Evolutionary conservation across 1,140 invertebrate species (phyloP).

Genomic region (Heliconius melpomene): DNA sequence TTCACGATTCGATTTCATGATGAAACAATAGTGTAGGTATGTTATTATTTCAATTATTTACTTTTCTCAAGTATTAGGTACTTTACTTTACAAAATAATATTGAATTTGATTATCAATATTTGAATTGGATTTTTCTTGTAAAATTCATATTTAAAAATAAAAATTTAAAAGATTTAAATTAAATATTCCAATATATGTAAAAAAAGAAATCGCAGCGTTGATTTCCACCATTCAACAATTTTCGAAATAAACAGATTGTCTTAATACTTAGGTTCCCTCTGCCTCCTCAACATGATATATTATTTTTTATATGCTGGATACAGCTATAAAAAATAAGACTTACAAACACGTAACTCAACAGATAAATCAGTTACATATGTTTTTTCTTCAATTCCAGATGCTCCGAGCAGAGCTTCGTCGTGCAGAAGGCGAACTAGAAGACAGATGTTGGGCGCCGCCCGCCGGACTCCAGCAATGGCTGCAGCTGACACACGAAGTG

Average conservation of each 20-base stretch:
- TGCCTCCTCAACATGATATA: neutral
- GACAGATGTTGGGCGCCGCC: conserved; percentile 94
- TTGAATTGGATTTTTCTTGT: too few species aligned
- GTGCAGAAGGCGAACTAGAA: conserved; percentile 93
- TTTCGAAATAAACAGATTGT: neutral
- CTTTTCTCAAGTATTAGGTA: neutral
- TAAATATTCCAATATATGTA: too few species aligned
- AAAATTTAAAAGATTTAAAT: too few species aligned
- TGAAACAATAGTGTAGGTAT: neutral
- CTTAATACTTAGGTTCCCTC: neutral
- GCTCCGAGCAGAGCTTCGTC: conserved; percentile 89
- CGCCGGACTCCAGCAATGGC: conserved; percentile 93
- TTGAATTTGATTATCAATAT: too few species aligned
- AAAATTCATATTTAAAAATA: too few species aligned
- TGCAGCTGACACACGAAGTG: conserved; percentile 96
- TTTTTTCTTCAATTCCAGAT: conserved; percentile 77
- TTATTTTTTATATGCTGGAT: too few species aligned
- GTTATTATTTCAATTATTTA: neutral
- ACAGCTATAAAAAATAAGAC: too few species aligned
- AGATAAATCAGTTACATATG: neutral
- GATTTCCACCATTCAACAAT: neutral
- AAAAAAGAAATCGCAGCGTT: neutral
- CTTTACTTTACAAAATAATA: too few species aligned
- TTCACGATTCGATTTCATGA: neutral
- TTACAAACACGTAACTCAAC: too few species aligned